phyloP scores from a whole-genome alignment of 2,113 vertebrate species.

The Arothron firmamentum region DNA sequence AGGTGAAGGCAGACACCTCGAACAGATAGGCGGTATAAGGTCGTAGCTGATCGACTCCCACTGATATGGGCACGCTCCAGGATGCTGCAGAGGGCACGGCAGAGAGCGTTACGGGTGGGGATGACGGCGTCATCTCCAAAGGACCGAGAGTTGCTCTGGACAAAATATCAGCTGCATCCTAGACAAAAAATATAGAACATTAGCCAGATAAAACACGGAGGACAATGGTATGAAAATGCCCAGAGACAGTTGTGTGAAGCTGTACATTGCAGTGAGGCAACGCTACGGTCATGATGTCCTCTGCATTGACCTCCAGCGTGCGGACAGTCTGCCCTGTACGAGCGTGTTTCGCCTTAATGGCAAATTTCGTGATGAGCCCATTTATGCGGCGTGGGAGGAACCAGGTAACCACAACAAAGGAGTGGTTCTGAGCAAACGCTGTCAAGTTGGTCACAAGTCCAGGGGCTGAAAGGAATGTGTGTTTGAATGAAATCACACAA shows the following conservation, averaged over 20 bases:
- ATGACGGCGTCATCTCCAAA: slow-evolving; percentile 73
- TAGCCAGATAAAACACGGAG: background rate
- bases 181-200: background rate
- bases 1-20: slow-evolving; percentile 95
- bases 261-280: slow-evolving; percentile 91
- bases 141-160: slow-evolving; percentile 88
- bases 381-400: slow-evolving; percentile 91
- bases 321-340: slow-evolving; percentile 84
- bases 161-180: slow-evolving; percentile 92
- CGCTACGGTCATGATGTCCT: slow-evolving; percentile 85
- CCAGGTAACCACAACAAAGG: slow-evolving; percentile 88
- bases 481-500: slow-evolving; percentile 13
- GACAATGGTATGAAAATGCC: background rate
- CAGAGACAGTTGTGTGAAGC: slow-evolving; percentile 18
- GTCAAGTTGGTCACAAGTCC: slow-evolving; percentile 93
- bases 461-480: slow-evolving; percentile 79
- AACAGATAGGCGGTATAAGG: slow-evolving; percentile 93
- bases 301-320: slow-evolving; percentile 84
- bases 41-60: slow-evolving; percentile 82
- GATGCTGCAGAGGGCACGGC: slow-evolving; percentile 76
- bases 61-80: slow-evolving; percentile 89
- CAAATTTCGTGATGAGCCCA: slow-evolving; percentile 94
- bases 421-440: slow-evolving; percentile 85
- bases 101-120: slow-evolving; percentile 62
- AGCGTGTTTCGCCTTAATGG: slow-evolving; percentile 90